A percentile compares a stretch with the other conserved stretches of the same genome.
Conservation (phyloP, 1,140 invertebrate genomes). For the Atta colombica region DNA sequence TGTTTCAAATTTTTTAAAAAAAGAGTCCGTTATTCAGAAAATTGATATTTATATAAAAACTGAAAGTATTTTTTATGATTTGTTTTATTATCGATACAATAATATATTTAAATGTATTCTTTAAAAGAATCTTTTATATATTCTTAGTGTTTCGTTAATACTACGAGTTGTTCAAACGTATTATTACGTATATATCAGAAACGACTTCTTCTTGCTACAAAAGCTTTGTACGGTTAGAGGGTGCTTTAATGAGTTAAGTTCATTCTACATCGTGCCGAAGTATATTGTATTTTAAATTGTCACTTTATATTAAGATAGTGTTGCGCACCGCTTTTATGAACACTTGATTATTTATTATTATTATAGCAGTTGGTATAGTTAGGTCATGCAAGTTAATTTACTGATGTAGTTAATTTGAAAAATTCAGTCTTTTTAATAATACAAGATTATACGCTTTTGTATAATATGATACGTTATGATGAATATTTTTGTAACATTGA, state of each 20-base stretch:
- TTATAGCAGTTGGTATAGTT: conserved; percentile 27
- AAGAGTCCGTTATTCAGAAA: neutral
- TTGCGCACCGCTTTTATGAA: conserved; percentile 10
- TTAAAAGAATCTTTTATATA: neutral
- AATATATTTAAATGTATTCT: neutral
- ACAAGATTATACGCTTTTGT: neutral
- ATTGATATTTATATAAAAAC: neutral
- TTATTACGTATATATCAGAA: neutral
- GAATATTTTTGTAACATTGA: neutral
- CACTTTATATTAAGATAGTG: conserved; percentile 9
- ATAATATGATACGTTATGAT: neutral
- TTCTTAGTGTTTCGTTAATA: neutral
- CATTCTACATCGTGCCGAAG: neutral
- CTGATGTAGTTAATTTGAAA: neutral
- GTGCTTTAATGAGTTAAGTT: neutral
- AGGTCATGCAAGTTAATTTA: neutral
- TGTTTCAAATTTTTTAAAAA: neutral
- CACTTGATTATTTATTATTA: conserved; percentile 61
- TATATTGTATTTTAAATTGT: conserved; percentile 15
- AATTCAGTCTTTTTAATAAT: neutral
- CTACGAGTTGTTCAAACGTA: neutral
- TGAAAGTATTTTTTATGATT: neutral
- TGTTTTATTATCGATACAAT: neutral
- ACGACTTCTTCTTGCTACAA: neutral
- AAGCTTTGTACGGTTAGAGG: neutral